Evolutionary conservation across 2,888 invertebrate genomes (phyloP), one percentile per base, ranked within the genome.

Genomic region (Cyaniris semiargus): DNA sequence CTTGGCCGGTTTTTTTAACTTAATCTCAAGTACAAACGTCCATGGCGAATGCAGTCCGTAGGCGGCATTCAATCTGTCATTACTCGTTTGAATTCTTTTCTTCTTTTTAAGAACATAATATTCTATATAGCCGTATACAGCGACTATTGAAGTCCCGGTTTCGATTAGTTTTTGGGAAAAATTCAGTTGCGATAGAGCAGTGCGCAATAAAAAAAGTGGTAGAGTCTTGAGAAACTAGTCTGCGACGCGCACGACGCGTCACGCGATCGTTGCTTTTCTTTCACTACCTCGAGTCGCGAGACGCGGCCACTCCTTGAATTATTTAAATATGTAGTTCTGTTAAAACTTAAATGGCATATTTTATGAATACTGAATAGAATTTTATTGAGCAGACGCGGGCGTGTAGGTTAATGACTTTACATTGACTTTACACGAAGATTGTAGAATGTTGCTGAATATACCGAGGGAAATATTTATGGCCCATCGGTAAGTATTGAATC

Each of bases 11-110:
- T 74, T 74, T 74, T 74, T 74, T 74, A 74, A n/a, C 74, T 74
- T 53, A 74, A 74, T 53, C 74, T 53, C 48, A 15, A 48, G 74
- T 74, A 74, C 74, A n/a, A 74, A 74, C 53, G 53, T 74, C 74
- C 74, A 53, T 74, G 53, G 74, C 74, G 74, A 74, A 74, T 74
- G 74, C 53, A 15, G 74, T 74, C 53, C 27, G 53, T 74, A 53
- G 74, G 74, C 74, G 74, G 74, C 74, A 74, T 53, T 74, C 74
- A 53, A 53, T 74, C 74, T 74, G 74, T 74, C 74, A 74, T 74
- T 74, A 74, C 74, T 48, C 74, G 74, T 74, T 74, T 53, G 74
- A 48, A 53, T 74, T 74, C 74, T 53, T 74, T 74, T 48, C 18
- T 74, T 48, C 1, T 74, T 66, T 66, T 66, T 66, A 31, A 4